Percentiles rank a stretch among this genome's conserved stretches.
phyloP scores from a whole-genome alignment of 2,888 invertebrate genomes.

The Oeneis ivallda region DNA sequence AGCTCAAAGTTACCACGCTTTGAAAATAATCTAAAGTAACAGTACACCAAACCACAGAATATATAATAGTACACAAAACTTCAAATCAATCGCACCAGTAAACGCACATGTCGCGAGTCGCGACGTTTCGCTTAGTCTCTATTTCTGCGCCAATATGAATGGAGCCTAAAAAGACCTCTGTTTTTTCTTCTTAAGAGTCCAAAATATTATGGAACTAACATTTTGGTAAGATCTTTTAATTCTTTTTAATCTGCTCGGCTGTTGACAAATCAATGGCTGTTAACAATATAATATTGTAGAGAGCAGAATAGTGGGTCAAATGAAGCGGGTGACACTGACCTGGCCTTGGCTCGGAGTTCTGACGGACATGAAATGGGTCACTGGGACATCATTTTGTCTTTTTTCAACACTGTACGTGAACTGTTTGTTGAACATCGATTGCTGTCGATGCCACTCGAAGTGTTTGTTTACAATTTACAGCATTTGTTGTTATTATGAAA shows the following conservation, averaged over 20 bases:
- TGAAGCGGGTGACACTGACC: conserved; percentile 20
- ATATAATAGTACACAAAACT: too few relatives aligned
- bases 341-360: conserved; percentile 17
- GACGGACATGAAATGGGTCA: conserved; percentile 16
- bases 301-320: conserved; percentile 16
- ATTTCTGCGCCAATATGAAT: too few relatives aligned
- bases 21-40: too few relatives aligned
- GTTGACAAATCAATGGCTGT: too few relatives aligned
- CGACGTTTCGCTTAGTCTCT: too few relatives aligned
- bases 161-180: too few relatives aligned
- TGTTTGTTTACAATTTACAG: conserved; percentile 1
- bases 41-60: too few relatives aligned
- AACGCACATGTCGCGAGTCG: too few relatives aligned
- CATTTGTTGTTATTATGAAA: not conserved
- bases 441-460: not conserved
- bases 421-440: conserved; percentile 11
- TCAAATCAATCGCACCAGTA: too few relatives aligned
- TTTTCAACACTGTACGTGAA: conserved; percentile 22
- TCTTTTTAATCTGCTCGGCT: conserved; percentile 1
- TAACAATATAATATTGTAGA: conserved; percentile 11
- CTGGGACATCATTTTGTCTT: conserved; percentile 25
- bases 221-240: not conserved
- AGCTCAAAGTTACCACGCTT: too few relatives aligned
- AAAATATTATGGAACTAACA: too few relatives aligned
- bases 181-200: too few relatives aligned